Evolutionary conservation across 2,888 invertebrate genomes (phyloP), one percentile per base, ranked within the genome.

Genomic region (Chymomyza procnemis): DNA sequence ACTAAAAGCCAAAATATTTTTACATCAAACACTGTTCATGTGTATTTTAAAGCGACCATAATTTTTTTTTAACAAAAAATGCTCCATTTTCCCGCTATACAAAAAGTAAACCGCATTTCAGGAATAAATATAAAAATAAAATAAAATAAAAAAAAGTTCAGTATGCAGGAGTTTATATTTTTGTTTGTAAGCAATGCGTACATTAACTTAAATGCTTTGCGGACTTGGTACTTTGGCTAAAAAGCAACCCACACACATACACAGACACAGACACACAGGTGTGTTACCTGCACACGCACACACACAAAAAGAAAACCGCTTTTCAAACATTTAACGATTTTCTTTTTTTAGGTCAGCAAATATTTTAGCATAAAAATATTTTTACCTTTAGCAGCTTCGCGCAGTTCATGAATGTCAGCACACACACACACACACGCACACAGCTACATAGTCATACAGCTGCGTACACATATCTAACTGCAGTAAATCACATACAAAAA

Each of bases 251-350:
- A 18, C 54, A 54, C 21, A 18, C 30, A 60, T 54, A 70, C 65
- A 67, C 72, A 57, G 19, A 18, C 16, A n/a, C 2, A 9, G n/a
- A n/a, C n/a, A n/a, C n/a, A n/a, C n/a, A n/a, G n/a, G n/a, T n/a
- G n/a, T n/a, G n/a, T n/a, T n/a, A n/a, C n/a, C n/a, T n/a, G n/a
- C 47, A 47, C 47, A 12, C 47, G 2, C 3, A 3, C 47, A 18
- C 18, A 50, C 16, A 50, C 52, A 70, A 69, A 71, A 66, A 54
- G 72, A 72, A 65, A 81, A 76, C 70, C 80, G 77, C 75, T 81
- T 86, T 81, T 81, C 81, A 85, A 86, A 81, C 81, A 84, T 86
- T 81, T 86, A 86, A 86, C 85, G 80, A 86, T 78, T 65, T 85
- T 81, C 86, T 81, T 78, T 65, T 85, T 81, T 81, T 81, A 81